phyloP scores from a whole-genome alignment of 2,113 vertebrate genomes.

The Apus apus region DNA sequence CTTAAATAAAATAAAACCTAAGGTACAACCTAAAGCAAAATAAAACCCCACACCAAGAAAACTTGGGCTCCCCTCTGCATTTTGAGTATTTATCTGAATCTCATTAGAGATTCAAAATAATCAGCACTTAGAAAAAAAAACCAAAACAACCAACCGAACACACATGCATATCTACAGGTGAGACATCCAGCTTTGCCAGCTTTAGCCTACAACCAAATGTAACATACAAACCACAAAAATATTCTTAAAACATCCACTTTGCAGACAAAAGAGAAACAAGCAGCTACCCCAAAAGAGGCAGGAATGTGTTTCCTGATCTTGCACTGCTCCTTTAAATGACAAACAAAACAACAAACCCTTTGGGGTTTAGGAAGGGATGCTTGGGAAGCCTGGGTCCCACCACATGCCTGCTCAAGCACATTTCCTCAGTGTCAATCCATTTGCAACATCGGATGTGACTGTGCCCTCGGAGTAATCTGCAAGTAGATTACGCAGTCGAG shows the following conservation, averaged over 20 bases:
- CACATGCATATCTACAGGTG: rapidly evolving
- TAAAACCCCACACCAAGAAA: too few relatives aligned
- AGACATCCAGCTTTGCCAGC: background rate
- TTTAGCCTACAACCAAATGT: background rate
- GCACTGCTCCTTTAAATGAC: background rate
- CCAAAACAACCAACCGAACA: background rate
- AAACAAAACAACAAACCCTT: background rate
- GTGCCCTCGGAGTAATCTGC: background rate
- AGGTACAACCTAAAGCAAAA: too few relatives aligned
- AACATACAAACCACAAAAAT: background rate
- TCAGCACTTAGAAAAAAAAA: background rate
- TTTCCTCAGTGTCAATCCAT: background rate
- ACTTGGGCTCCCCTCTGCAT: background rate
- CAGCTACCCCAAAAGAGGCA: background rate
- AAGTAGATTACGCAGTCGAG: background rate
- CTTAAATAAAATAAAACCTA: too few relatives aligned
- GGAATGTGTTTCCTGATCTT: background rate
- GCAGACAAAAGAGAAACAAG: background rate
- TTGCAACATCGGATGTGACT: background rate
- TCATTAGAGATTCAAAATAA: background rate
- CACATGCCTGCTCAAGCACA: background rate
- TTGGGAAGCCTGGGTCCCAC: background rate
- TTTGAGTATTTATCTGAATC: background rate
- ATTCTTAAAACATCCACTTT: background rate
- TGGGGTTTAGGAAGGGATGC: background rate